Evolutionary conservation across 2,113 vertebrate species (phyloP), one percentile per base, ranked within the genome.

Genomic region (Paraplagusia blochii): DNA sequence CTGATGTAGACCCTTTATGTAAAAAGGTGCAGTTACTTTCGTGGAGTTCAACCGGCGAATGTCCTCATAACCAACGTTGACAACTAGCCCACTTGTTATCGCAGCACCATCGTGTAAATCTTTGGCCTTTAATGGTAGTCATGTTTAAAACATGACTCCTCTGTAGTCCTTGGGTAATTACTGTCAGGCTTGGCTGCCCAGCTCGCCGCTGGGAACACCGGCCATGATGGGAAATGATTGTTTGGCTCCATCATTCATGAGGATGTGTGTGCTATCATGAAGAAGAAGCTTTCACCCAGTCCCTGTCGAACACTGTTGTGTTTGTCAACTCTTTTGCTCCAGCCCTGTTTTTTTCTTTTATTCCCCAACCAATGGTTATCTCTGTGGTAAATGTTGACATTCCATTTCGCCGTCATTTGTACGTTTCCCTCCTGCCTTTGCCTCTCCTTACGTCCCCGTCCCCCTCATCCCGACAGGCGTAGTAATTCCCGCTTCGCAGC

Each of bases 401-500:
- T 65, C 69, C 44, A 57, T 69, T 57, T 66, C 60, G 49, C 57
- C 47, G 10, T 81, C 72, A 29, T 72, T 71, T 69, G 46, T 54
- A 51, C 57, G 13, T 39, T 69, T 55, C 54, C 56, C 55, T 44
- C 36, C 56, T 53, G 52, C 66, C 65, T 53, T 63, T 40, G n/a
- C 49, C 42, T 17, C 50, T 36, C 58, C 19, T 15, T 58, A 60
- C 38, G 36, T 53, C 53, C 44, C 33, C 9, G 6, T 55, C 56
- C 35, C n/a, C 59, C 35, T 61, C 46, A 15, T 77, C 72, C 65
- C 58, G 53, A 74, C 80, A 82, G 72, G 74, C 78, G 43, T 77
- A 75, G 83, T 83, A 79, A 84, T 84, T 83, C 81, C 76, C 58
- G 47, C 76, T 73, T 58, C 52, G 6, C 63, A n/a, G 77, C 51